phyloP scores from a whole-genome alignment of 2,797 vertebrate genomes.

The Hyperoplus lanceolatus region DNA sequence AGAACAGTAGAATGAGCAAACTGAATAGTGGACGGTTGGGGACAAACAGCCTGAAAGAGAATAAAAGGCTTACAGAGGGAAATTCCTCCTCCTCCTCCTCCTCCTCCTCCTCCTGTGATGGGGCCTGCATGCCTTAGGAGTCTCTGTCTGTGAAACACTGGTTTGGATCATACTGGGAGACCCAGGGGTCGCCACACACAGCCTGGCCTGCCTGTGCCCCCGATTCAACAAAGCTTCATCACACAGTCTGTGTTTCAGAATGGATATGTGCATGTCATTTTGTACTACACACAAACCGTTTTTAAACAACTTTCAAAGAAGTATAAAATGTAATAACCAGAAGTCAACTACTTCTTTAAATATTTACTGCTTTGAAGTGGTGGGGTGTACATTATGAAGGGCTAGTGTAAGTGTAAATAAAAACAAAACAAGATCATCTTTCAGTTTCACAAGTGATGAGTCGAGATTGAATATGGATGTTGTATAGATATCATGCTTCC shows the following conservation, averaged over 20 bases:
- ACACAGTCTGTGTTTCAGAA: conserved; percentile 30
- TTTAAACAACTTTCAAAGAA: conserved; percentile 8
- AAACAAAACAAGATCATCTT: not conserved
- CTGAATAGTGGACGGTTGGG: conserved; percentile 69
- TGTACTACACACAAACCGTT: conserved; percentile 24
- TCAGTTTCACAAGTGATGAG: too few species aligned
- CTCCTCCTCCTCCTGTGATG: conserved; percentile 60
- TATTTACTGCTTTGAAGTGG: not conserved
- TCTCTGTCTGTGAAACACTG: conserved; percentile 72
- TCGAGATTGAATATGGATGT: conserved; percentile 2
- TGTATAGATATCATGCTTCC: conserved; percentile 1
- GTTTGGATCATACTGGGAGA: conserved; percentile 66
- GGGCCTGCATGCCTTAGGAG: conserved; percentile 74
- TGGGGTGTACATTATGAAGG: not conserved
- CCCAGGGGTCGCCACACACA: conserved; percentile 53
- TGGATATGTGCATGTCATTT: conserved; percentile 27
- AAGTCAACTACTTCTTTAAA: not conserved
- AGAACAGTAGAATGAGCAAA: conserved; percentile 71
- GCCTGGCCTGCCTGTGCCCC: conserved; percentile 41
- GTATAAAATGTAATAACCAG: conserved; percentile 9
- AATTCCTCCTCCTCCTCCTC: conserved; percentile 69
- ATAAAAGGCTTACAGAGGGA: conserved; percentile 73
- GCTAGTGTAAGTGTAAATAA: not conserved
- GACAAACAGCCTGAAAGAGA: conserved; percentile 74
- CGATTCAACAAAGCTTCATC: conserved; percentile 50